Evolutionary conservation across 2,113 vertebrate species (phyloP), one percentile per base, ranked within the genome.

Genomic region (Balaeniceps rex): DNA sequence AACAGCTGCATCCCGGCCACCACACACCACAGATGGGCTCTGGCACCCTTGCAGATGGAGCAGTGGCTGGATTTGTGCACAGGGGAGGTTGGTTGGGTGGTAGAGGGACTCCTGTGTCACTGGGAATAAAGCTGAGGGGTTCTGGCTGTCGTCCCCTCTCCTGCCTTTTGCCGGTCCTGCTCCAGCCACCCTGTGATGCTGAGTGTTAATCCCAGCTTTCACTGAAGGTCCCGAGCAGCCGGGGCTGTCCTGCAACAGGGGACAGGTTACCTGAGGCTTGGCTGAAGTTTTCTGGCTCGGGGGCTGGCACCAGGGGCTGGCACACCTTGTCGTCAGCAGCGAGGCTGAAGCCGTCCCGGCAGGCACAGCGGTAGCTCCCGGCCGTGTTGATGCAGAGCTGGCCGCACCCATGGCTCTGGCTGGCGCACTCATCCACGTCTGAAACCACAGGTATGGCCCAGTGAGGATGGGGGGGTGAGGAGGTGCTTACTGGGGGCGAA

Each of bases 371-470:
- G 94, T 98, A 99, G 96, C 99, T 99, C 76, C 99, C 99, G 0
- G 91, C 96, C 0, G 98, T 98, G 98, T 99, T 99, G 93, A 98
- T 12, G 18, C 99, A 99, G 93, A 60, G 90, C 90, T 99, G 99
- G 36, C 96, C 18, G 71, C 99, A 99, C 2, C 84, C 69, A 2
- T 97, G 98, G 83, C 57, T 77, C 75, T 96, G 97, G 1, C 86
- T 12, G 15, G 88, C 22, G 31, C 99, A 99, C 58, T 99, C 99
- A 3, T 99, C 99, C 96, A 99, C 97, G 1, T 99, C 99, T 99
- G 97, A 18, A 96, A 96, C 4, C 54, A 94, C 51, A 85, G 60
- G 28, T 9, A 55, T 0, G 2, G 51, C 38, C 57, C 52, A 0
- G 25, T n/a, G 81, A 74, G 90, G 36, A 9, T 19, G 21, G 36